Evolutionary conservation across 2,797 vertebrate species (phyloP).

Genomic region (Denticeps clupeoides): DNA sequence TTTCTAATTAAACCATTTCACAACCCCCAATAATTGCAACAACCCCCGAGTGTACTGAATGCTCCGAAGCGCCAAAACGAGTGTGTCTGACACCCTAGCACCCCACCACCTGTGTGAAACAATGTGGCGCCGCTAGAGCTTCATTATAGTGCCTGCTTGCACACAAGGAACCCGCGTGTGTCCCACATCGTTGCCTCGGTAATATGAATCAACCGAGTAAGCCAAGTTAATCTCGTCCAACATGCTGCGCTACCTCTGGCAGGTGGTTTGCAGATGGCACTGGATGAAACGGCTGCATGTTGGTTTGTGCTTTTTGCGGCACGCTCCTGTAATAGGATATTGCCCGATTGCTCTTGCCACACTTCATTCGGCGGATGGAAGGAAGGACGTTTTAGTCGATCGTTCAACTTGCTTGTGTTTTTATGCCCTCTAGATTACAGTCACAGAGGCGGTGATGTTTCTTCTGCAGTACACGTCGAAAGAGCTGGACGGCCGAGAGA

Average conservation of each 20-base stretch:
- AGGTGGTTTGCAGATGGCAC: constrained; percentile 31
- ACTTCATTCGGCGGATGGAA: neutral
- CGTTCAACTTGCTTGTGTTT: too few relatives aligned
- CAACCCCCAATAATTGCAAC: constrained; percentile 4
- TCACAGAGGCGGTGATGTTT: constrained; percentile 91
- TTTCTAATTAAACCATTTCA: constrained; percentile 17
- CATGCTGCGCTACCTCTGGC: constrained; percentile 21
- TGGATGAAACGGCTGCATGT: constrained; percentile 6
- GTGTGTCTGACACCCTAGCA: too few relatives aligned
- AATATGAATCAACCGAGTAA: constrained; percentile 8
- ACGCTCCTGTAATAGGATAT: neutral
- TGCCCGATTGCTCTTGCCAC: constrained; percentile 1
- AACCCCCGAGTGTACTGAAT: too few relatives aligned
- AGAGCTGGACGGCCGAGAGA: constrained; percentile 91
- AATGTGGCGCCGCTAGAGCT: too few relatives aligned
- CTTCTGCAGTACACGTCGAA: constrained; percentile 91
- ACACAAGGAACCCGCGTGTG: neutral
- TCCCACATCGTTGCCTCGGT: constrained; percentile 7
- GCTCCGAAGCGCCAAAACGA: too few relatives aligned
- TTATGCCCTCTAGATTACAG: constrained; percentile 85
- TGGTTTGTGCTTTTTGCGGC: neutral
- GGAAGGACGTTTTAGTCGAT: neutral
- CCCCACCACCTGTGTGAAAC: too few relatives aligned
- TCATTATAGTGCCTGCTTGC: too few relatives aligned
- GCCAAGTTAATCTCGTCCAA: constrained; percentile 14